phyloP scores from a whole-genome alignment of 2,888 invertebrate genomes.

The Frankliniella intonsa region DNA sequence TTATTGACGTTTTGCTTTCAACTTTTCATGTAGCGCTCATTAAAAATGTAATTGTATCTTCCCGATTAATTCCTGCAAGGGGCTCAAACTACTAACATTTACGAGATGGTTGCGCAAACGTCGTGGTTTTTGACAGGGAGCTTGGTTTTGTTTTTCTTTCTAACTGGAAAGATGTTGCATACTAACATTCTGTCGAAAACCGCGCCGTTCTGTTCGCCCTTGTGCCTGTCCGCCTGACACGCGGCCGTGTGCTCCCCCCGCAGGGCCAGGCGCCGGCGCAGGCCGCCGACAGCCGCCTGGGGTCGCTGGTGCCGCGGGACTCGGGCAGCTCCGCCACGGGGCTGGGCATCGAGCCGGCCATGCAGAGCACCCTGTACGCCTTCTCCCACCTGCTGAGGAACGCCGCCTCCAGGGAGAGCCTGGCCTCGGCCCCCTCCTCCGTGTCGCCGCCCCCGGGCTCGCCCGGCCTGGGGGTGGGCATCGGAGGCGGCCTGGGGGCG shows the following conservation, averaged over 20 bases:
- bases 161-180: no score
- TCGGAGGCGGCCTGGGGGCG: background rate
- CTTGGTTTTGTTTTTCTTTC: no score
- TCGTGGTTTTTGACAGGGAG: no score
- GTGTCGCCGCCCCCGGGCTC: slow-evolving; percentile 17
- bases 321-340: slow-evolving; percentile 41
- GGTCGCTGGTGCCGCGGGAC: slow-evolving; percentile 37
- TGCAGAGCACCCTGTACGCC: slow-evolving; percentile 42
- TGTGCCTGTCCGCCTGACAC: background rate
- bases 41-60: no score
- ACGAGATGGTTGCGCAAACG: no score
- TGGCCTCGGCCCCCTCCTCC: slow-evolving; percentile 34
- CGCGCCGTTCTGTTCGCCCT: no score
- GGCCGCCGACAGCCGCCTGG: slow-evolving; percentile 25
- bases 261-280: background rate
- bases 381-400: slow-evolving; percentile 42
- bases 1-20: no score
- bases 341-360: slow-evolving; percentile 43
- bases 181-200: no score
- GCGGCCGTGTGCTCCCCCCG: background rate
- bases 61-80: no score
- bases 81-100: no score
- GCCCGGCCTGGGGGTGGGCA: slow-evolving; percentile 19
- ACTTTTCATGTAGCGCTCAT: no score
- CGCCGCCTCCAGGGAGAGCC: slow-evolving; percentile 44